These are phyloP conservation scores for Calidris pygmaea DNA, from an alignment of 2,113 vertebrate genomes.

Conservation along the genomic window DNA sequence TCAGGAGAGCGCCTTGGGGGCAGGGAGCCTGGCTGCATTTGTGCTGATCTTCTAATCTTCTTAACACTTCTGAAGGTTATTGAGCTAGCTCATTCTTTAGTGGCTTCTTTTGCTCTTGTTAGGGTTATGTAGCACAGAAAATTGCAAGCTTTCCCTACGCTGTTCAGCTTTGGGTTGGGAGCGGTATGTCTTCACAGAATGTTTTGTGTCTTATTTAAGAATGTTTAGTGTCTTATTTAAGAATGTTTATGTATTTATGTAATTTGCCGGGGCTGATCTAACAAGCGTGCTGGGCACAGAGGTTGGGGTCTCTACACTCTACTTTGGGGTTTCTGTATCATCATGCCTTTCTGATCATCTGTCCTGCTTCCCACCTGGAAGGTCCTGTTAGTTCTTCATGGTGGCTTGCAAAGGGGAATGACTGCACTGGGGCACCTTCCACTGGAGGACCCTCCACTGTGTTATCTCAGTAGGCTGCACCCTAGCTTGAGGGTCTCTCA, in stretches of 20 bases:
- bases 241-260: not conserved
- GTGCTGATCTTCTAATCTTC: not conserved
- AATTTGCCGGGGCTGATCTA: not conserved
- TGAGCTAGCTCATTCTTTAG: not conserved
- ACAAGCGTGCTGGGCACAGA: not conserved
- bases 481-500: not conserved
- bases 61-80: not conserved
- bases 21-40: not conserved
- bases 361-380: not conserved
- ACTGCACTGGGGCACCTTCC: too few relatives aligned
- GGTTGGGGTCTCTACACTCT: not conserved
- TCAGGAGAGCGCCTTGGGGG: not conserved
- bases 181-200: too few relatives aligned
- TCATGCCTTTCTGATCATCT: not conserved
- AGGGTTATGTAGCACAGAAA: not conserved
- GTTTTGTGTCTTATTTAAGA: too few relatives aligned
- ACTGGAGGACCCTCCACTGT: not conserved
- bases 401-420: too few relatives aligned
- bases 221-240: too few relatives aligned
- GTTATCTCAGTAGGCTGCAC: not conserved
- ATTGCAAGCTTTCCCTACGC: not conserved
- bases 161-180: not conserved
- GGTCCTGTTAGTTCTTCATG: not conserved
- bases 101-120: not conserved
- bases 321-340: not conserved